Evolutionary conservation across 2,888 invertebrate species (phyloP), one percentile per base, ranked within the genome.

Genomic region (Phengaris alcon): DNA sequence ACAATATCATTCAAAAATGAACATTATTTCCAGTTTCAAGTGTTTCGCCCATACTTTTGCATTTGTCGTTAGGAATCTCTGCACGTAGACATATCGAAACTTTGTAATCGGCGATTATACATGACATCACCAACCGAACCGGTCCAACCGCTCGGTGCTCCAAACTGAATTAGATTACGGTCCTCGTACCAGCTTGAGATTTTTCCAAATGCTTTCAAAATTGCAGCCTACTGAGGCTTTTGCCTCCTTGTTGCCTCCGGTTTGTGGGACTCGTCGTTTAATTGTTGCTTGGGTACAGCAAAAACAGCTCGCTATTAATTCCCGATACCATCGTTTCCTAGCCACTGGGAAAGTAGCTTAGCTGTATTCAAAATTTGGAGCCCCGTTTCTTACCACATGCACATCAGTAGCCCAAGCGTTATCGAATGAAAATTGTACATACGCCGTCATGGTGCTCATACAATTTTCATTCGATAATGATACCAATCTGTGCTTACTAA

Each of bases 41-140:
- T 51, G 70, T 2, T 51, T 2, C 70, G 15, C 15, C 70, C 51
- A 51, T 51, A 70, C 48, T n/a, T 51, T 51, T 15, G 68, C 22
- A 22, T 10, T 69, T 48, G 48, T 15, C 69, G 48, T 46, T 69
- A 72, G 10, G 64, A 64, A 54, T 72, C 72, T 22, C 70, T 51
- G 51, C 72, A 52, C 51, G 72, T 72, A 72, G 52, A 35, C 54
- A 44, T 6, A 54, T 54, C 48, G 72, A 52, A 52, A 72, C 54
- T 72, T 48, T 70, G 22, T 51, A 22, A 70, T 51, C 13, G 72
- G 51, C 70, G 70, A 22, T 51, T 70, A 51, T 51, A 70, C 70
- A 70, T 70, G 72, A 72, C 72, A 72, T 72, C 72, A 72, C 72
- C 72, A 54, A 22, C 35, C 51, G 51, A 35, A 72, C 72, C 72